phyloP scores from a whole-genome alignment of 1,140 invertebrate species.

The Drosophila nannoptera region DNA sequence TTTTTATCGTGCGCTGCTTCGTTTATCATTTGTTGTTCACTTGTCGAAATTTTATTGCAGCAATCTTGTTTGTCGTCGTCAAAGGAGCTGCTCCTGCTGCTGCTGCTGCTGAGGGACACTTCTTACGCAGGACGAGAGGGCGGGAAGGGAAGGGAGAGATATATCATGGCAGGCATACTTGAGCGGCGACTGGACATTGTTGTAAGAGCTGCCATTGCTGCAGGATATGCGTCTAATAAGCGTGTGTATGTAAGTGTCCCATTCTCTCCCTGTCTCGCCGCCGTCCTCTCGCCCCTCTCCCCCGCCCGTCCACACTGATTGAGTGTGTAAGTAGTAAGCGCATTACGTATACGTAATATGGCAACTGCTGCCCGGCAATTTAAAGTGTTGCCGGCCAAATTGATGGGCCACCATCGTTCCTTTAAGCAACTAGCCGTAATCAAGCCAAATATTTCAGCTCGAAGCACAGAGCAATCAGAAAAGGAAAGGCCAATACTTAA shows the following conservation, averaged over 20 bases:
- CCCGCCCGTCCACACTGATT: neutral
- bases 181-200: slow-evolving; percentile 49
- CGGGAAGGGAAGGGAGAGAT: no score
- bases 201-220: slow-evolving; percentile 44
- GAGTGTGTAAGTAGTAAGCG: slow-evolving; percentile 45
- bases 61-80: slow-evolving; percentile 75
- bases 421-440: slow-evolving; percentile 47
- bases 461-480: no score
- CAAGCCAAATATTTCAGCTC: slow-evolving; percentile 45
- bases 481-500: no score
- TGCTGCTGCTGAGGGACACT: slow-evolving; percentile 58
- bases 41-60: slow-evolving; percentile 78
- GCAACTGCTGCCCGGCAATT: slow-evolving; percentile 43
- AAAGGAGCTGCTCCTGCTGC: slow-evolving; percentile 35
- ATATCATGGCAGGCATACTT: slow-evolving; percentile 36
- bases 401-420: slow-evolving; percentile 18
- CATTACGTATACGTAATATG: slow-evolving; percentile 72
- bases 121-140: neutral
- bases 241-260: slow-evolving; percentile 34
- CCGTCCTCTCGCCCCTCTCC: neutral
- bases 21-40: slow-evolving; percentile 77
- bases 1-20: slow-evolving; percentile 73
- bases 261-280: neutral
- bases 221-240: slow-evolving; percentile 73
- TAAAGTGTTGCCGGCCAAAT: slow-evolving; percentile 43